These are phyloP conservation scores for Sicus ferrugineus DNA, from an alignment of 2,888 invertebrate genomes.

Conservation along the genomic window DNA sequence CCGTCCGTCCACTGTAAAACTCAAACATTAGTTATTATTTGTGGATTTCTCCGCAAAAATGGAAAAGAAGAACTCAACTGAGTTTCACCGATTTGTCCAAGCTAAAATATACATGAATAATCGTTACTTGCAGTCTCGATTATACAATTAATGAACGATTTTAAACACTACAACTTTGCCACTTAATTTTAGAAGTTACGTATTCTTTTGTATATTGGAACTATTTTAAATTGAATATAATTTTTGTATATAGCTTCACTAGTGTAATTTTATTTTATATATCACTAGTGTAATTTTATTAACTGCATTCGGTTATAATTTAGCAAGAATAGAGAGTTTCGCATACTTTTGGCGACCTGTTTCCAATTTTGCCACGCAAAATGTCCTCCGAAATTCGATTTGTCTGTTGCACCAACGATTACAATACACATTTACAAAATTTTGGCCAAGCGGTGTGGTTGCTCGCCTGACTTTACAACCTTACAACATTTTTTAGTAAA, in stretches of 20 bases:
- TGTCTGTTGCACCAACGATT: conserved; percentile 23
- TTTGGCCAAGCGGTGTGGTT: conserved; percentile 24
- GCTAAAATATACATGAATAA: no score
- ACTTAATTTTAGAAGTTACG: no score
- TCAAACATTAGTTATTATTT: no score
- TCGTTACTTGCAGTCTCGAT: no score
- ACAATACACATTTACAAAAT: conserved; percentile 15
- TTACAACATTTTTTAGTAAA: conserved; percentile 16
- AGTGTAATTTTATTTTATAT: background rate
- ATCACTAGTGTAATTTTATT: background rate
- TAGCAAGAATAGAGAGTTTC: conserved; percentile 12
- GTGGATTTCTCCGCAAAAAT: no score
- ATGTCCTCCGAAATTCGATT: conserved; percentile 18
- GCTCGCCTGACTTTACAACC: conserved; percentile 12
- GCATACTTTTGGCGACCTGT: conserved; percentile 7
- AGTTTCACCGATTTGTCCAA: no score
- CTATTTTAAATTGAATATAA: background rate
- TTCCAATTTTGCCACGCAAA: conserved; percentile 8
- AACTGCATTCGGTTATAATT: background rate
- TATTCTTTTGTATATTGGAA: no score
- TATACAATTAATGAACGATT: no score
- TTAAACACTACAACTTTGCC: no score
- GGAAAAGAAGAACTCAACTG: no score
- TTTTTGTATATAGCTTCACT: background rate
- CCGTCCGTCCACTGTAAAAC: no score